Evolutionary conservation across 2,888 invertebrate species (phyloP).

Genomic region (Zhuqinia jingwanae): DNA sequence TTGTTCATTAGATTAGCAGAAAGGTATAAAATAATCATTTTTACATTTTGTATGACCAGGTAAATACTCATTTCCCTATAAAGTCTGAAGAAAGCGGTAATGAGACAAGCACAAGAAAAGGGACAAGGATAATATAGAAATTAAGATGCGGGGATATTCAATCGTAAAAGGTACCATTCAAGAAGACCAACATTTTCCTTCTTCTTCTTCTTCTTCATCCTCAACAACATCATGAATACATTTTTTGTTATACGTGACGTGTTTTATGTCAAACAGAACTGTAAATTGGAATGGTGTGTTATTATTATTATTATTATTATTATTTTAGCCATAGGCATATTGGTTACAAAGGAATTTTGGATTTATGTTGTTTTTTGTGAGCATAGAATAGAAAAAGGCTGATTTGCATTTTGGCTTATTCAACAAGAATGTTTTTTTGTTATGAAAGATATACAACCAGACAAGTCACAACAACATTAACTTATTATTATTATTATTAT

Average conservation of each 20-base stretch:
- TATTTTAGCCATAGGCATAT: conserved; percentile 19
- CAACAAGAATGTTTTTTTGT: neutral
- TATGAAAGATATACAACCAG: neutral
- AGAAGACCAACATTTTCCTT: neutral
- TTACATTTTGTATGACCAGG: neutral
- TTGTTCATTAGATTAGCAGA: neutral
- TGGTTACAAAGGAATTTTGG: too few species aligned
- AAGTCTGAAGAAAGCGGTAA: conserved; percentile 22
- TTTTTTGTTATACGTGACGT: conserved; percentile 68
- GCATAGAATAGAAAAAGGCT: too few species aligned
- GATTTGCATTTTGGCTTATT: conserved; percentile 54
- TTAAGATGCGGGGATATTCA: conserved; percentile 40
- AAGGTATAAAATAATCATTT: neutral
- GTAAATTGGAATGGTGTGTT: conserved; percentile 64
- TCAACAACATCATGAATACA: conserved; percentile 54
- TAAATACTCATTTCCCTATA: neutral
- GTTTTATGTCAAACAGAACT: conserved; percentile 69
- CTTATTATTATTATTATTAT: too few species aligned
- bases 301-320: conserved; percentile 60
- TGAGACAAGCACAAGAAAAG: neutral
- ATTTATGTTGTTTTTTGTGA: neutral
- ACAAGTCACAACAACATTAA: neutral
- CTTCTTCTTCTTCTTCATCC: neutral
- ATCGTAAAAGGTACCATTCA: neutral
- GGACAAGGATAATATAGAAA: conserved; percentile 49